These are phyloP conservation scores for Gallinago media DNA, from an alignment of 2,113 vertebrate genomes.

Conservation along the genomic window DNA sequence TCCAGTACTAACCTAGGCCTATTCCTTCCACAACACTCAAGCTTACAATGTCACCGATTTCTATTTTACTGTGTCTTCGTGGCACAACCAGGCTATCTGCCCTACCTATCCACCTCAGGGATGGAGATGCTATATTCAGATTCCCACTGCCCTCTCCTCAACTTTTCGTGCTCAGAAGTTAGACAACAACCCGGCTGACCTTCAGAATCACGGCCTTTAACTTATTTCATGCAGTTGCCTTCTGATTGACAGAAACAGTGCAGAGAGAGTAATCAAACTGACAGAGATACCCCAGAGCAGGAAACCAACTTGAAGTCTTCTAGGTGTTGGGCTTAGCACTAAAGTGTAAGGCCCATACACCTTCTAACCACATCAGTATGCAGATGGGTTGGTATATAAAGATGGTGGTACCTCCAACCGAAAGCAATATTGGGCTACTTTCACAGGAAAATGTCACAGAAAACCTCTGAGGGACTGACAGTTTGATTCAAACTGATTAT, in stretches of 20 bases:
- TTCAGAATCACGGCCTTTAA: not conserved
- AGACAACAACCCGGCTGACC: not conserved
- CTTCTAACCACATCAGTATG: not conserved
- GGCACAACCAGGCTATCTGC: not conserved
- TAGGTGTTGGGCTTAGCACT: not conserved
- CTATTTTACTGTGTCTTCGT: not conserved
- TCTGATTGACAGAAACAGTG: not conserved
- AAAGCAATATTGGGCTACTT: not conserved
- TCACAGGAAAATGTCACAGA: not conserved
- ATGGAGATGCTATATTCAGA: not conserved
- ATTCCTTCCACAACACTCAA: not conserved
- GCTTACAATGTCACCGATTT: not conserved
- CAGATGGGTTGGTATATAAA: not conserved
- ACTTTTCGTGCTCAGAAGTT: not conserved
- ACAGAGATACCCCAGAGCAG: not conserved
- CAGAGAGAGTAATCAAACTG: not conserved
- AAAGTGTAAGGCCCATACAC: not conserved
- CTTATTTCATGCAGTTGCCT: not conserved
- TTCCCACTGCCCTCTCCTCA: not conserved
- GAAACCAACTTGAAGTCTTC: not conserved
- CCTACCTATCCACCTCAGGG: not conserved
- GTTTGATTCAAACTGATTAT: not conserved
- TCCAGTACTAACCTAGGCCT: not conserved
- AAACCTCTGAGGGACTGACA: not conserved
- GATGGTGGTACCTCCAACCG: not conserved